Evolutionary conservation across 2,888 invertebrate genomes (phyloP), one percentile per base, ranked within the genome.

Genomic region (Sphaeridia pumilis): DNA sequence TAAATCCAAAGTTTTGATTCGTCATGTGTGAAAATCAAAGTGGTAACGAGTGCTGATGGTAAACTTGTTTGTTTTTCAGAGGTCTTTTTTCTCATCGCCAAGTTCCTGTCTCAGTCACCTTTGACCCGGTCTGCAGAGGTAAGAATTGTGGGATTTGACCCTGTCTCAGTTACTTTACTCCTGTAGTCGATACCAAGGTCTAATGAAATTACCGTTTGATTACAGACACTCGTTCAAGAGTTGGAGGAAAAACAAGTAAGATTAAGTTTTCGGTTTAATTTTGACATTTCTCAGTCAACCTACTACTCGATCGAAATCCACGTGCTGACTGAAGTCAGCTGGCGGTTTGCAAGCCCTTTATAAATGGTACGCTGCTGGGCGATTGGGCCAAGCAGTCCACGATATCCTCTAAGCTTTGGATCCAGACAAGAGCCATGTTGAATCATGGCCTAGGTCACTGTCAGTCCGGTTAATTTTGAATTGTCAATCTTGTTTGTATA

Each of bases 71-170:
- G 47, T 67, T 63, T 72, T 71, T 56, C 75, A 82, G 94, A 94
- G 77, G 79, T 94, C 72, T 92, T 90, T 79, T 92, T 92, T 78
- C 78, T 94, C 73, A 89, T 94, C 73, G 84, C 87, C 66, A 89
- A 87, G 78, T 93, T 88, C 77, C 78, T 94, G 69, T 79, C 83
- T 64, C 77, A 79, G 66, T 87, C 92, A 63, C 89, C 90, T 51
- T 82, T 92, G 70, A 78, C 80, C 67, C 80, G 83, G 70, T 82
- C 88, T 68, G 82, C 86, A 65, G 76, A 86, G 80, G 92, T 93
- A 78, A 78, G 78, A 77, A 10, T n/a, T 46, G n/a, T 46, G 10
- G n/a, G 14, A 25, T 44, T 31, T 10, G 31, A 10, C 12, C 21
- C 44, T 7, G 12, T 17, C 24, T 22, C 12, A 24, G 28, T 20